Evolutionary conservation across 1,140 invertebrate genomes (phyloP).

Genomic region (Conopomorpha cramerella): DNA sequence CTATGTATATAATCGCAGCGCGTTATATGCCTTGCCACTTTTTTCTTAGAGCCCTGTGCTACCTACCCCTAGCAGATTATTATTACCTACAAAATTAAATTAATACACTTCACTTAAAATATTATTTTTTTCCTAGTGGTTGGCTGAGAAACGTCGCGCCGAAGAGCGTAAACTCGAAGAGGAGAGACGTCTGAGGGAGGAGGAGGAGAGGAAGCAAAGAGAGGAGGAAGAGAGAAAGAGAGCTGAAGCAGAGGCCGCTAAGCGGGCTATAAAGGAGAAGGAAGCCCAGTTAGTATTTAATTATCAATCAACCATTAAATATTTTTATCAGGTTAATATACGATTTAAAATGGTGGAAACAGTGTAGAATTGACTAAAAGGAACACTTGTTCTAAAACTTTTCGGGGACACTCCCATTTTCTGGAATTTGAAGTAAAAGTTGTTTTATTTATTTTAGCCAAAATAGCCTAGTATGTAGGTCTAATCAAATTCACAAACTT

Average conservation of each 20-base stretch:
- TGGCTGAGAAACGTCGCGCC: constrained; percentile 75
- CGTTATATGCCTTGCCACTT: neutral
- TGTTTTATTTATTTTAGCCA: no score
- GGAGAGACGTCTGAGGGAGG: constrained; percentile 68
- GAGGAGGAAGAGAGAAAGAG: constrained; percentile 51
- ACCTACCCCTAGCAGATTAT: neutral
- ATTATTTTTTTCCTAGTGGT: constrained; percentile 43
- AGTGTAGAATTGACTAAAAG: neutral
- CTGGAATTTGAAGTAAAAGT: no score
- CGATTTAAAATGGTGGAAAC: no score
- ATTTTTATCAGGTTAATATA: neutral
- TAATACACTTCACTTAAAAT: neutral
- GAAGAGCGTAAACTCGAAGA: constrained; percentile 72
- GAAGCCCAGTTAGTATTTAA: constrained; percentile 14
- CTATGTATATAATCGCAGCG: neutral
- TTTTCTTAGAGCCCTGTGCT: neutral
- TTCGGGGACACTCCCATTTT: no score
- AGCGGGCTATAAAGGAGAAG: constrained; percentile 21
- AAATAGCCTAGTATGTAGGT: no score
- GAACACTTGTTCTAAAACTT: neutral
- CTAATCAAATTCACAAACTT: no score
- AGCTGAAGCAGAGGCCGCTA: constrained; percentile 33
- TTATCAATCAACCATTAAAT: neutral
- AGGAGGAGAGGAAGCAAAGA: constrained; percentile 66
- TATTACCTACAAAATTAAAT: neutral